These are phyloP conservation scores for Oenanthe oenanthe DNA, from an alignment of 2,113 vertebrate species.

Conservation along the genomic window DNA sequence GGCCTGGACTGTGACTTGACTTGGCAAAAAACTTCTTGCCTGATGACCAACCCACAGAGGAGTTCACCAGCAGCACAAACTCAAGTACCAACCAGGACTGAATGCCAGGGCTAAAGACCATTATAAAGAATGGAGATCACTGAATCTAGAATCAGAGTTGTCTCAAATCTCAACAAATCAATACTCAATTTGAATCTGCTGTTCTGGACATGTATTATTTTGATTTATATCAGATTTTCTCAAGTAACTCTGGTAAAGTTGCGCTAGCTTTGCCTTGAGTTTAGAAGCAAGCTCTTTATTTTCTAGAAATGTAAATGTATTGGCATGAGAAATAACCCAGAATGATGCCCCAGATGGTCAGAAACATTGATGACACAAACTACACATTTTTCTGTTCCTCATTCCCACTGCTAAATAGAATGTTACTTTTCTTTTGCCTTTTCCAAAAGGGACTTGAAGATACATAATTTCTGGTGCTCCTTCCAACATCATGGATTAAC, in stretches of 20 bases:
- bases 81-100: neutral
- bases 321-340: conserved; percentile 41
- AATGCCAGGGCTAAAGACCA: neutral
- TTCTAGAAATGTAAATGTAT: conserved; percentile 34
- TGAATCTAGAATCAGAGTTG: neutral
- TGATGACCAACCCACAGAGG: neutral
- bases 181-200: neutral
- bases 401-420: conserved; percentile 19
- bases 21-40: neutral
- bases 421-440: conserved; percentile 26
- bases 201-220: neutral
- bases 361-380: conserved; percentile 47
- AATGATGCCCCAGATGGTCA: conserved; percentile 57
- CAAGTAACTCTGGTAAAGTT: neutral
- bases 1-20: neutral
- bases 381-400: conserved; percentile 22
- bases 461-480: neutral
- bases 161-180: neutral
- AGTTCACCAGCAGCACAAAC: neutral
- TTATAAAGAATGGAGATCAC: neutral
- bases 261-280: neutral
- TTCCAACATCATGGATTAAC: conserved; percentile 37
- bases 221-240: neutral
- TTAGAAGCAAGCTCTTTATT: neutral
- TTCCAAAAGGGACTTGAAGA: conserved; percentile 35